Percentiles rank a stretch among this genome's conserved stretches.
Conservation (phyloP, 2,888 invertebrate species). For the Pseudanteris insignis region DNA sequence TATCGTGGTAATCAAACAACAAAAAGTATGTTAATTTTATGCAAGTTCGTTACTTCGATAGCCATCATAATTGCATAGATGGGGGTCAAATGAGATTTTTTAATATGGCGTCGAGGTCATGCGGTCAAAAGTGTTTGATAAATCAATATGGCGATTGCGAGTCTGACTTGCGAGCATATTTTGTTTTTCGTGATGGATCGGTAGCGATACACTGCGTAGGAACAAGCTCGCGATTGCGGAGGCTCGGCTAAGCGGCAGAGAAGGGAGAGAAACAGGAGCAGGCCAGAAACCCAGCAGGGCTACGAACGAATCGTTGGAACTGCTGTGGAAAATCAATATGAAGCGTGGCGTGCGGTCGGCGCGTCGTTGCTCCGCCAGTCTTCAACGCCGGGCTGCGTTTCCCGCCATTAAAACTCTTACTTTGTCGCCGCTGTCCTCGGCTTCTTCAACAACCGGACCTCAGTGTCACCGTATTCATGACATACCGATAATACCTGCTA, state of each 20-base stretch:
- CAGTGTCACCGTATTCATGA: slow-evolving; percentile 29
- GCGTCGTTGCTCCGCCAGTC: slow-evolving; percentile 48
- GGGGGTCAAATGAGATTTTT: slow-evolving; percentile 20
- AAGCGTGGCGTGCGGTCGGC: slow-evolving; percentile 49
- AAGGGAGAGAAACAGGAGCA: slow-evolving; percentile 41
- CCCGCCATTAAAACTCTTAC: slow-evolving; percentile 44
- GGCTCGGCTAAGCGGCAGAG: slow-evolving; percentile 31
- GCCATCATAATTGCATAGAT: slow-evolving; percentile 31
- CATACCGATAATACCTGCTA: no score
- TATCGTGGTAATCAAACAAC: no score
- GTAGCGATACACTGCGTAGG: slow-evolving; percentile 44
- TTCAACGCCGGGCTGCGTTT: slow-evolving; percentile 47
- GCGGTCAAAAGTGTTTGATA: slow-evolving; percentile 34
- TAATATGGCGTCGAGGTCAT: slow-evolving; percentile 41
- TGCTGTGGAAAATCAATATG: slow-evolving; percentile 55
- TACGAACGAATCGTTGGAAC: slow-evolving; percentile 52
- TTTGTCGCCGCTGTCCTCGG: slow-evolving; percentile 29
- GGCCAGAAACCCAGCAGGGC: slow-evolving; percentile 48
- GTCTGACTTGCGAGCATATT: slow-evolving; percentile 17
- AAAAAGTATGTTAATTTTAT: slow-evolving; percentile 16
- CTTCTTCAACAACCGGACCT: slow-evolving; percentile 17
- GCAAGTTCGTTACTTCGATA: slow-evolving; percentile 14
- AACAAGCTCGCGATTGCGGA: slow-evolving; percentile 40
- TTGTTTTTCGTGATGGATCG: slow-evolving; percentile 31
- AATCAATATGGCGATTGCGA: slow-evolving; percentile 42